phyloP scores from a whole-genome alignment of 1,140 invertebrate genomes.

The Ceratoteleas bidentatus region DNA sequence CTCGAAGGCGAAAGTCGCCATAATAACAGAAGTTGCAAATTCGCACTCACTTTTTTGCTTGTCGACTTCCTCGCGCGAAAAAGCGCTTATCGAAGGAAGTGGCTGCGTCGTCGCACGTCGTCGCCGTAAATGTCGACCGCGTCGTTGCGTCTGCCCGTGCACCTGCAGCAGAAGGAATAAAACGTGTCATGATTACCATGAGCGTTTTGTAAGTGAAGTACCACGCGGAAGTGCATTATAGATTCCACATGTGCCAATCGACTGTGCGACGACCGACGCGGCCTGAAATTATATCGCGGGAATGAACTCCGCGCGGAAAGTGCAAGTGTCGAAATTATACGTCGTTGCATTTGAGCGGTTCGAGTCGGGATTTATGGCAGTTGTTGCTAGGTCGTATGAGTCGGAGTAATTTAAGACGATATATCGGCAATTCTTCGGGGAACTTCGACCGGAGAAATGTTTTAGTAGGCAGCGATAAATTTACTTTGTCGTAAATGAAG shows the following conservation, averaged over 20 bases:
- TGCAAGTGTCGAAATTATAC: conserved; percentile 22
- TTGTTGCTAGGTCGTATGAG: too few relatives aligned
- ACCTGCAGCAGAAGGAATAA: conserved; percentile 59
- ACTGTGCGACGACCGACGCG: conserved; percentile 23
- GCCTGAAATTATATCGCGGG: conserved; percentile 69
- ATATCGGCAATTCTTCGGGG: too few relatives aligned
- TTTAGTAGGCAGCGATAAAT: too few relatives aligned
- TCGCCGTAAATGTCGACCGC: conserved; percentile 49
- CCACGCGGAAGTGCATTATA: conserved; percentile 69
- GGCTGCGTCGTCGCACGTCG: conserved; percentile 49
- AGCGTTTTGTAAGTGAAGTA: conserved; percentile 47
- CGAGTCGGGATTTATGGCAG: too few relatives aligned
- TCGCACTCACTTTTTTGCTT: conserved; percentile 45
- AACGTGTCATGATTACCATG: conserved; percentile 71
- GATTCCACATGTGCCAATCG: conserved; percentile 67
- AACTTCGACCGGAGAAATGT: too few relatives aligned
- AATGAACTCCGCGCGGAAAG: conserved; percentile 17
- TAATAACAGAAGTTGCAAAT: conserved; percentile 48
- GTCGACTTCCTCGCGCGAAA: conserved; percentile 41
- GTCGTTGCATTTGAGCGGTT: neutral
- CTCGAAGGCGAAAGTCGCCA: conserved; percentile 12
- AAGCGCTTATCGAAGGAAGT: conserved; percentile 53
- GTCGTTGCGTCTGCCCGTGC: conserved; percentile 36
- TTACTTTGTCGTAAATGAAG: too few relatives aligned
- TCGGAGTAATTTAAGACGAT: too few relatives aligned